Conservation (phyloP, 1,140 invertebrate genomes). For the Orchesella cincta region DNA sequence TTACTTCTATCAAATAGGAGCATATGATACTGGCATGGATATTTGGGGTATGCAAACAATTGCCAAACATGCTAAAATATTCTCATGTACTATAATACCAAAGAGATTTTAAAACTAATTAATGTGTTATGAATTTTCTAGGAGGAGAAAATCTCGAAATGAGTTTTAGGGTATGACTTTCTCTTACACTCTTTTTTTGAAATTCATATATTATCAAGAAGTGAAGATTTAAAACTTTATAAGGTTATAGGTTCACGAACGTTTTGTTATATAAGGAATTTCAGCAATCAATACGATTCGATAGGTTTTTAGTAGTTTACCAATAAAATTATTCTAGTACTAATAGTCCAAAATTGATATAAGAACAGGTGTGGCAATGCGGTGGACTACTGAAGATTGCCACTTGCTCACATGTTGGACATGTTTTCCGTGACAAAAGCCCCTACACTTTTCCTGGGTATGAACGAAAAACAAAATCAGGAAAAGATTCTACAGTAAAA, state of each 20-base stretch:
- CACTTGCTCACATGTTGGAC: slow-evolving; percentile 88
- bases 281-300: no score
- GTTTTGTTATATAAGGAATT: no score
- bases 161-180: slow-evolving; percentile 85
- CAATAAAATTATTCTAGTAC: no score
- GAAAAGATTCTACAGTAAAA: background rate
- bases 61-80: no score
- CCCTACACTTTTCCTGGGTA: slow-evolving; percentile 94
- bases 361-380: slow-evolving; percentile 91
- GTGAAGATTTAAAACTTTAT: no score
- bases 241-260: no score
- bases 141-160: slow-evolving; percentile 98
- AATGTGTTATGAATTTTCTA: slow-evolving; percentile 62
- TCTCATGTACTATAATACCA: background rate
- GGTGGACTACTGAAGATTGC: slow-evolving; percentile 93
- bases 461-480: background rate
- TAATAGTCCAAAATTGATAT: no score
- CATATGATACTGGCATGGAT: slow-evolving; percentile 98
- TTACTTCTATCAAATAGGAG: slow-evolving; percentile 95
- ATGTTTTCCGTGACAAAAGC: slow-evolving; percentile 98
- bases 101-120: background rate
- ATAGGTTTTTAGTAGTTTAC: no score
- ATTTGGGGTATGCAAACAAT: slow-evolving; percentile 83
- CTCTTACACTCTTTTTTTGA: background rate
- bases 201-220: no score